phyloP scores from a whole-genome alignment of 2,888 invertebrate genomes.

The Adela reaumurella region DNA sequence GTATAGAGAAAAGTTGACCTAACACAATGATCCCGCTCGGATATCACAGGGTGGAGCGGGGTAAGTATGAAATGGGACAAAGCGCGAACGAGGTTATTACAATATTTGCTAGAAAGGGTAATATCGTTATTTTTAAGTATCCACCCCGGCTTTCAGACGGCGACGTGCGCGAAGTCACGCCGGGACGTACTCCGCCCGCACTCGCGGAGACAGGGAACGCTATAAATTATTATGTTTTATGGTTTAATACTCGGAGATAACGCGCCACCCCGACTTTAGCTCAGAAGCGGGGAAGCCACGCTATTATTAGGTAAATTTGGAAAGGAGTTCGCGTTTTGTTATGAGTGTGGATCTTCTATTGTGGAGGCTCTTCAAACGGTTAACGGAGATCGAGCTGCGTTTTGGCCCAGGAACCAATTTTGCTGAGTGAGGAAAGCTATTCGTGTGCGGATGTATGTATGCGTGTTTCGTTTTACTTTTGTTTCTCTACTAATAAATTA shows the following conservation, averaged over 20 bases:
- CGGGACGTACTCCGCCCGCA: too few species aligned
- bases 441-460: too few species aligned
- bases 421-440: too few species aligned
- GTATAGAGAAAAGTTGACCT: too few species aligned
- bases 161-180: conserved; percentile 23
- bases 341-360: too few species aligned
- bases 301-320: background rate
- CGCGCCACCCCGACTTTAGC: conserved; percentile 21
- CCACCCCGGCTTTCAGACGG: conserved; percentile 18
- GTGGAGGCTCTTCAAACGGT: too few species aligned
- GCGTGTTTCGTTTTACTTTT: too few species aligned
- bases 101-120: conserved; percentile 43
- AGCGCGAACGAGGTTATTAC: conserved; percentile 33
- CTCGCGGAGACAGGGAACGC: conserved; percentile 27
- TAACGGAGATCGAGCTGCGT: too few species aligned
- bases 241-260: conserved; percentile 56
- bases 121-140: conserved; percentile 57
- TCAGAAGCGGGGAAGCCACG: background rate
- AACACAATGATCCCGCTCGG: too few species aligned
- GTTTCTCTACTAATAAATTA: too few species aligned
- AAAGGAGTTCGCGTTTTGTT: conserved; percentile 1
- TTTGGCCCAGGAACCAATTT: too few species aligned
- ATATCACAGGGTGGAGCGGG: too few species aligned
- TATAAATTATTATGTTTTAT: conserved; percentile 57
- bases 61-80: conserved; percentile 8